Evolutionary conservation across 2,888 invertebrate genomes (phyloP).

Genomic region (Cremastinae sp.): DNA sequence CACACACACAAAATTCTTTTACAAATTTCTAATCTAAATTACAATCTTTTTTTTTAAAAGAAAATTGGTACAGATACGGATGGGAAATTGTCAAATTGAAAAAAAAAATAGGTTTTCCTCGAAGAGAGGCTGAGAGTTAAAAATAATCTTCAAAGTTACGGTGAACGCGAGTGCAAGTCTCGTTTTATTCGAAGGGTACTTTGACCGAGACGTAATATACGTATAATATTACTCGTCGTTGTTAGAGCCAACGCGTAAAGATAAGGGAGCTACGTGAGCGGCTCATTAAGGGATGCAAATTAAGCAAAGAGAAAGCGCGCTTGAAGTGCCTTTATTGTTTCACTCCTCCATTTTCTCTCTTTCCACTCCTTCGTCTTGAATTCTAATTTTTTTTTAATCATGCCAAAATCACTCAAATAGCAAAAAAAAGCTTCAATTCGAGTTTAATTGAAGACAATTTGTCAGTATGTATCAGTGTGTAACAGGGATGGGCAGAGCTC

Average conservation of each 20-base stretch:
- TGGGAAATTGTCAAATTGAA: too few species aligned
- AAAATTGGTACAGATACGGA: too few species aligned
- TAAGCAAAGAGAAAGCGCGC: slow-evolving; percentile 72
- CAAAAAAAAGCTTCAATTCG: not conserved
- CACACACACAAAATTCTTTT: not conserved
- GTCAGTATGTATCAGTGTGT: not conserved
- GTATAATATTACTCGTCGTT: slow-evolving; percentile 19
- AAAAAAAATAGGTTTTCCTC: too few species aligned
- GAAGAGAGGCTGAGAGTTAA: too few species aligned
- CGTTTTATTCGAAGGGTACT: slow-evolving; percentile 41
- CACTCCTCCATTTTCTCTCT: slow-evolving; percentile 13
- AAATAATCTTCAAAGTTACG: not conserved
- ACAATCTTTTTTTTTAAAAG: too few species aligned
- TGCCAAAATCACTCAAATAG: not conserved
- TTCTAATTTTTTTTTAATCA: too few species aligned
- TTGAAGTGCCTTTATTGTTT: too few species aligned
- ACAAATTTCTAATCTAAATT: too few species aligned
- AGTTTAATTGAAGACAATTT: not conserved
- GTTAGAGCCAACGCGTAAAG: slow-evolving; percentile 68
- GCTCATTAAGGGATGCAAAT: slow-evolving; percentile 80
- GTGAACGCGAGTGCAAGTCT: slow-evolving; percentile 37
- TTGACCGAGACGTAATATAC: slow-evolving; percentile 14
- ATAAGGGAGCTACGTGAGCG: slow-evolving; percentile 77
- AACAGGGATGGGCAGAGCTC: too few species aligned
- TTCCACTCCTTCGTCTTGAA: not conserved